Evolutionary conservation across 2,113 vertebrate species (phyloP), one percentile per base, ranked within the genome.

Genomic region (Amblyornis subalaris): DNA sequence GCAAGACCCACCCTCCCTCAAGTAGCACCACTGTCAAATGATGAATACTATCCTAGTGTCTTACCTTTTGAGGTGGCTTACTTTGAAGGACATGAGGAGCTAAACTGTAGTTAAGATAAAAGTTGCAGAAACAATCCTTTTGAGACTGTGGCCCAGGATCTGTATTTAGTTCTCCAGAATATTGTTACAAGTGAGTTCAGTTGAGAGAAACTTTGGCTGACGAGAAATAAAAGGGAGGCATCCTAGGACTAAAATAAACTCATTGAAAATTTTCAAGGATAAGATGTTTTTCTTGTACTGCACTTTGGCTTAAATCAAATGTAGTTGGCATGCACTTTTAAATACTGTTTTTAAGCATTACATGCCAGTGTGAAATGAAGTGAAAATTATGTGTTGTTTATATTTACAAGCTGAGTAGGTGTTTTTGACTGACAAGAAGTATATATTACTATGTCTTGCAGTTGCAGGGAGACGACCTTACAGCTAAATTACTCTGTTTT

Each of bases 301-400:
- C 55, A 50, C 7, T 83, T 22, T 82, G 44, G 35, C 48, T 94
- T 61, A 91, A 80, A 93, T 90, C 64, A 95, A 88, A 74, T 53
- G 62, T 38, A 88, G 64, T 21, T 95, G 75, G 75, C 85, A 64
- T 45, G n/a, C n/a, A 73, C 64, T 85, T 83, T 48, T 44, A 74
- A 94, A 95, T 80, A 54, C 60, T 73, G 67, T 51, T 95, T 95
- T 95, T 85, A 94, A 91, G 85, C 31, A 80, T 47, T 84, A 78
- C 40, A 69, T 77, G 42, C 28, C 77, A 88, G 66, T 36, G 64
- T 83, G 73, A 87, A 90, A 84, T 89, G 80, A 89, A 94, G 74
- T 76, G 76, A 95, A 96, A 96, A 93, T 88, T 90, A 81, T 5
- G 54, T 93, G 92, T 86, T 95, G 55, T 90, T 96, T 97, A 88